Base-by-base conservation (phyloP, 2,797 vertebrate species). In the Manis crassicaudata region DNA sequence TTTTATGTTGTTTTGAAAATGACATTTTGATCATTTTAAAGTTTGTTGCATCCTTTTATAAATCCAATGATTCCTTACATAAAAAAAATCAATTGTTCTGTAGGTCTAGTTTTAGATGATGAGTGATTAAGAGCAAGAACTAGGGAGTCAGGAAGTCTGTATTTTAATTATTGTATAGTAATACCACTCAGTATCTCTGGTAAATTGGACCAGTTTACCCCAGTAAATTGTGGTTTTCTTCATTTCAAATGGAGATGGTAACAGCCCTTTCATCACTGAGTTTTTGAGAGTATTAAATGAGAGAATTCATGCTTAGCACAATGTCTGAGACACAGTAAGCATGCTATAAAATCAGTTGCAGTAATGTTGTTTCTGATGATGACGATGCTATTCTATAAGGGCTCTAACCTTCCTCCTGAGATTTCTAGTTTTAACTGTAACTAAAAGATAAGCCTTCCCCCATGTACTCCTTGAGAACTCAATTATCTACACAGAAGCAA, bases 1-100 rank as follows among this genome's bases (percentile, higher is more conserved):
- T 95, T 94, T 63, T 21, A 32, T 94, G n/a, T 62, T 90, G 56
- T 81, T 87, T 86, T 86, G 17, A 95, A 96, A 95, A 25, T 70
- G 62, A 35, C 63, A 75, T 85, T 92, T 72, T 92, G 54, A 9
- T 90, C 35, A 52, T 92, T 97, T 89, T 40, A 62, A 94, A 90
- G 84, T 40, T 88, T 80, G 10, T 81, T 84, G 6, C 21, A 52
- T 87, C n/a, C 91, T 92, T 91, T 91, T 88, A 87, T 96, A 94
- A 96, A 85, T 77, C 25, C 68, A 18, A 63, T 90, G 58, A 54
- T 20, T 90, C 23, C 35, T 95, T 10, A 96, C n/a, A 75, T 84
- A 72, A 77, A 46, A 46, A 46, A 46, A 46, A 12, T 63, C 37
- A 63, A 9, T 56, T 58, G 32, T 37, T 88, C n/a, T 18, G n/a